Evolutionary conservation across 2,888 invertebrate species (phyloP), one percentile per base, ranked within the genome.

Genomic region (Frankliniella fusca): DNA sequence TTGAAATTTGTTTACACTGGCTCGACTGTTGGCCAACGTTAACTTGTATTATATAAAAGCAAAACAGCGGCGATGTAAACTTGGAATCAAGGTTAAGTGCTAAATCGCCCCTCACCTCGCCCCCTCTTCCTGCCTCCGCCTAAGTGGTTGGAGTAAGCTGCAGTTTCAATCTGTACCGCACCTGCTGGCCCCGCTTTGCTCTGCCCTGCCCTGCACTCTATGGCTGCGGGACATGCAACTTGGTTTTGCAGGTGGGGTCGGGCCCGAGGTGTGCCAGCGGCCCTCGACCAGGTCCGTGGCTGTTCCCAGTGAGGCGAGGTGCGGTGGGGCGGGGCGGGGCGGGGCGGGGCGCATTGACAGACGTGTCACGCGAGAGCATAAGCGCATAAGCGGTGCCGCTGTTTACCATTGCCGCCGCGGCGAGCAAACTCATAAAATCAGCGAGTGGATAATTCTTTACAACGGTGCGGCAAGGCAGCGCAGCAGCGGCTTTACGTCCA

Each of bases 361-460:
- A 61, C 61, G 61, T 61, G 61, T 18, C 61, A 61, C 61, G 61
- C 61, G 61, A 61, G 18, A 38, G 38, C 38, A 38, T 38, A 38
- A 38, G 38, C 38, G 18, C 61, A 61, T 12, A 54, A 10, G 61
- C 15, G 18, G 20, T 61, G 61, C 61, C 61, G 61, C 61, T 61
- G 61, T n/a, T 61, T 61, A 61, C 61, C 61, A 15, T 61, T 61
- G 18, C n/a, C 20, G n/a, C 61, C 15, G 61, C 38, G 38, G 38
- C n/a, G 61, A 61, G 61, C 61, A 61, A 61, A 61, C 61, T 61
- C 61, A 61, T 61, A 61, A 61, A 61, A 61, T 61, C 61, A 61
- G 20, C 61, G 61, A n/a, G 15, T n/a, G n/a, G 61, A 61, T 61
- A 61, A 61, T 20, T 61, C 18, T 20, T 61, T 61, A 38, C 61